Conservation (phyloP, 2,797 vertebrate species). For the Alauda arvensis region DNA sequence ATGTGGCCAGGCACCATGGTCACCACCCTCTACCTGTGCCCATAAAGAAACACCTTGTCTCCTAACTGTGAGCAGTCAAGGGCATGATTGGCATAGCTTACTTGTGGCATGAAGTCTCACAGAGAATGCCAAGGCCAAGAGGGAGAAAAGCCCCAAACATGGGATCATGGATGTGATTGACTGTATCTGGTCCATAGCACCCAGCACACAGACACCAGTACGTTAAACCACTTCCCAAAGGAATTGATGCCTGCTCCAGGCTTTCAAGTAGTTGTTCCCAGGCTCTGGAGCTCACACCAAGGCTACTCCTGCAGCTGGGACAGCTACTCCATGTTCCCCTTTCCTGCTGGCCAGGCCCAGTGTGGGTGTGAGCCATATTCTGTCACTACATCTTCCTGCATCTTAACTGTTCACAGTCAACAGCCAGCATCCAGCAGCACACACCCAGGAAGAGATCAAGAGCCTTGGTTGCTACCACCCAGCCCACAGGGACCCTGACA, state of each 20-base stretch:
- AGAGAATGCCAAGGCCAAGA: neutral
- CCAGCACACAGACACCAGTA: neutral
- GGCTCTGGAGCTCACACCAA: neutral
- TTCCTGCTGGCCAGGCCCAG: neutral
- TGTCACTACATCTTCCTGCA: neutral
- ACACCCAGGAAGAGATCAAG: accelerated
- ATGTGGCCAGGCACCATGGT: neutral
- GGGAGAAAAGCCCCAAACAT: neutral
- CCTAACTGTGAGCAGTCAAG: neutral
- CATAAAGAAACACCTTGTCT: neutral
- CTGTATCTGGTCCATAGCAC: neutral
- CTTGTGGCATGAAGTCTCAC: neutral
- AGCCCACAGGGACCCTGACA: neutral
- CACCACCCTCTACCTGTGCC: neutral
- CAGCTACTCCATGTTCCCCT: neutral
- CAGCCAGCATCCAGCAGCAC: neutral
- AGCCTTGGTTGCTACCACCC: neutral
- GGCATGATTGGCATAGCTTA: neutral
- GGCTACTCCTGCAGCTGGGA: neutral
- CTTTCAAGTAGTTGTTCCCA: neutral
- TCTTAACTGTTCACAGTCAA: neutral
- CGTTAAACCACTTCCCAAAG: neutral
- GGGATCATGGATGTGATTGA: neutral
- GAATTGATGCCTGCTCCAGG: accelerated
- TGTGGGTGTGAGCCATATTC: neutral